phyloP scores from a whole-genome alignment of 2,113 vertebrate genomes.

The Myotis yumanensis region DNA sequence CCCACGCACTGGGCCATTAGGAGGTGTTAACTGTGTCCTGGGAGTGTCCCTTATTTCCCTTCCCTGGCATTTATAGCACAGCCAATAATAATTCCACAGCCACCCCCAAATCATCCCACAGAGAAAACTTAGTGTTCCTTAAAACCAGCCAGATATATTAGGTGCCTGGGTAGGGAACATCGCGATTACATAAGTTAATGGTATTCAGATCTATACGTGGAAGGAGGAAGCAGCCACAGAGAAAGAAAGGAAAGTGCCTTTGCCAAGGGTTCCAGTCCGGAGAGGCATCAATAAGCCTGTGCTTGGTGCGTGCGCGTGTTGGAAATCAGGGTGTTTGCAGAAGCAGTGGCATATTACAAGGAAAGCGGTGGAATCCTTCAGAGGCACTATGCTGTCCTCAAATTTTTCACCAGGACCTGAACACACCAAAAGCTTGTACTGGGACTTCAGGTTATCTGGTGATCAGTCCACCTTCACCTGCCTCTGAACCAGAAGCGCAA shows the following conservation, averaged over 20 bases:
- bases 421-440: background rate
- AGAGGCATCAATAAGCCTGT: background rate
- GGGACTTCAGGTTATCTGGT: background rate
- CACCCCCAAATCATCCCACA: conserved; percentile 75
- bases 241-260: background rate
- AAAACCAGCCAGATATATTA: conserved; percentile 70
- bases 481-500: background rate
- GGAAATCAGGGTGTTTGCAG: background rate
- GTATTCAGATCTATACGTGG: conserved; percentile 44
- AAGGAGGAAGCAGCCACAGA: background rate
- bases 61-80: conserved; percentile 71
- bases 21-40: conserved; percentile 10
- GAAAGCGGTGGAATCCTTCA: background rate
- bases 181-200: conserved; percentile 67
- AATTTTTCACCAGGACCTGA: background rate
- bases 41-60: background rate
- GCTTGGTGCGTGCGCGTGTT: accelerated
- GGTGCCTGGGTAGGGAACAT: conserved; percentile 27
- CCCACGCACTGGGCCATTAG: background rate
- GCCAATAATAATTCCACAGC: conserved; percentile 71
- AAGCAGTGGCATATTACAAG: background rate
- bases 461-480: background rate
- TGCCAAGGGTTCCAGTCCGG: background rate
- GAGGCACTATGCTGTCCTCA: background rate
- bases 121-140: conserved; percentile 70